phyloP scores from a whole-genome alignment of 2,888 invertebrate genomes.

The Phorcus lineatus region DNA sequence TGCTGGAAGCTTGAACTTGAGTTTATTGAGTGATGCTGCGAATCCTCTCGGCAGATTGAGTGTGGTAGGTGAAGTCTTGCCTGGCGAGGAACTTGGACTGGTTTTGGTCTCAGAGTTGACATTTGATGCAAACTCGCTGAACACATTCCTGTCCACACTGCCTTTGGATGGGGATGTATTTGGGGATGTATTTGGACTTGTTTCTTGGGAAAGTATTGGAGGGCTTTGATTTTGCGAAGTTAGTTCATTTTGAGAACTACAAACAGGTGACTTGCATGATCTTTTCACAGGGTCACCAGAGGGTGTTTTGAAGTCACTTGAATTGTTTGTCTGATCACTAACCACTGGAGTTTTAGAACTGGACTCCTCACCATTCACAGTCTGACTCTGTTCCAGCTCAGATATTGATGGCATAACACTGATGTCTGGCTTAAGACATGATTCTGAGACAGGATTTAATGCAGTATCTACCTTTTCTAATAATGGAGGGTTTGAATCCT shows the following conservation, averaged over 20 bases:
- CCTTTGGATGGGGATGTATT: neutral
- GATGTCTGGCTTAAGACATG: neutral
- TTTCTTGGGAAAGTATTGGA: neutral
- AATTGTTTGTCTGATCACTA: neutral
- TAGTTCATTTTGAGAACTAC: neutral
- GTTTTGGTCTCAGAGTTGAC: constrained; percentile 9
- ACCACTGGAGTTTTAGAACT: neutral
- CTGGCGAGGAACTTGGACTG: neutral
- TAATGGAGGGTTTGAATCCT: neutral
- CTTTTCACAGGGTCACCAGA: neutral
- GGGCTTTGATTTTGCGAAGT: neutral
- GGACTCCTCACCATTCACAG: neutral
- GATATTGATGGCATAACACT: neutral
- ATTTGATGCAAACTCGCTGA: constrained; percentile 14
- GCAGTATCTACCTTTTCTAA: neutral
- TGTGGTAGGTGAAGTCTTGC: neutral
- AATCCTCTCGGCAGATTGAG: constrained; percentile 10
- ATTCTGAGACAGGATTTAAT: too few species aligned
- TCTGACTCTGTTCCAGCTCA: neutral
- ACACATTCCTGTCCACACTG: constrained; percentile 6
- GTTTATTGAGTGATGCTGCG: constrained; percentile 7
- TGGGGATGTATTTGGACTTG: neutral
- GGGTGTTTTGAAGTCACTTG: neutral
- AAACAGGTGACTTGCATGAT: constrained; percentile 2
- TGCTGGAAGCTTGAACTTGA: neutral